Conservation (phyloP, 2,888 invertebrate genomes). For the Metopia argyrocephala region DNA sequence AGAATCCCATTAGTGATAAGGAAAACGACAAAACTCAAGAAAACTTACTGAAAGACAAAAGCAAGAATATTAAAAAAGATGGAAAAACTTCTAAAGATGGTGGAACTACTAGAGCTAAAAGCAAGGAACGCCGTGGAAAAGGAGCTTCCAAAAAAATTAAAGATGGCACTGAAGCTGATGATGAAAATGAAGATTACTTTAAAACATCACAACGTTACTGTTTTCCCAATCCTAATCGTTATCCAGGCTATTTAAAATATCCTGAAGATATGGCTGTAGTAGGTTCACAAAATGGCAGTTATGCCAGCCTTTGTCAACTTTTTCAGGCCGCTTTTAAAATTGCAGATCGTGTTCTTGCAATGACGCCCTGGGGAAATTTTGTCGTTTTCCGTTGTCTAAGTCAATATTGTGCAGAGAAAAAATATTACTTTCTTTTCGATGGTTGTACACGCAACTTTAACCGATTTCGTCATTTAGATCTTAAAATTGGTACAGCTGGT, state of each 20-base stretch:
- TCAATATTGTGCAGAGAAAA: neutral
- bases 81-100: neutral
- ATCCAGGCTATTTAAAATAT: conserved; percentile 71
- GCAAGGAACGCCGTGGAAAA: neutral
- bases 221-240: conserved; percentile 68
- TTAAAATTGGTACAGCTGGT: conserved; percentile 75
- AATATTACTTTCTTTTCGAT: conserved; percentile 72
- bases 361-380: conserved; percentile 78
- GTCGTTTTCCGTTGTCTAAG: conserved; percentile 70
- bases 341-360: conserved; percentile 74
- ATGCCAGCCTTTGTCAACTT: conserved; percentile 72
- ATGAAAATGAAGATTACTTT: conserved; percentile 45
- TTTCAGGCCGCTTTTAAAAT: conserved; percentile 71
- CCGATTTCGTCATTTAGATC: conserved; percentile 75
- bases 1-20: neutral
- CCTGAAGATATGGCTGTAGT: conserved; percentile 72
- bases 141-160: neutral
- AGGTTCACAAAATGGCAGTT: conserved; percentile 76
- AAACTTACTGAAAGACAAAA: neutral
- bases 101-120: neutral
- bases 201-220: conserved; percentile 9
- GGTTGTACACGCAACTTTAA: conserved; percentile 76
- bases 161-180: conserved; percentile 56
- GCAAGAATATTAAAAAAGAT: neutral
- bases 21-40: conserved; percentile 10